Conservation (phyloP, 2,888 invertebrate species). For the Drosophila maculinotata region DNA sequence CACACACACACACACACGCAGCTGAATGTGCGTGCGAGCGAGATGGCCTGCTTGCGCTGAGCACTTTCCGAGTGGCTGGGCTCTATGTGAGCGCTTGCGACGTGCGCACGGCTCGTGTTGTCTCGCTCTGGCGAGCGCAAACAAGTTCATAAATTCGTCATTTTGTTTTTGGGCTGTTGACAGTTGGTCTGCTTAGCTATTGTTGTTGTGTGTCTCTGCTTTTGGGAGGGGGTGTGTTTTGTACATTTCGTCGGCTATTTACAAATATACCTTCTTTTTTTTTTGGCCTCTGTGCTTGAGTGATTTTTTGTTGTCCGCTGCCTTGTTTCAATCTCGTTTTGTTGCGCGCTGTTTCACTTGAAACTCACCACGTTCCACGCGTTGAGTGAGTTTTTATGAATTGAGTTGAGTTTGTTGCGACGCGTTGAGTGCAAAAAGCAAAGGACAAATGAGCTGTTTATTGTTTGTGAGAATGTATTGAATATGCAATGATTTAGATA, state of each 20-base stretch:
- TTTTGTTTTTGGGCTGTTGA: conserved; percentile 83
- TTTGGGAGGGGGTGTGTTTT: conserved; percentile 61
- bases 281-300: conserved; percentile 15
- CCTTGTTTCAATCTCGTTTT: conserved; percentile 56
- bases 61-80: conserved; percentile 39
- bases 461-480: not conserved
- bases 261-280: conserved; percentile 33
- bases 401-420: too few relatives aligned
- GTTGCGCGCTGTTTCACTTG: conserved; percentile 37
- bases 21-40: conserved; percentile 54
- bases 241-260: conserved; percentile 68
- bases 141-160: conserved; percentile 82
- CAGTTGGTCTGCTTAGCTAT: conserved; percentile 71
- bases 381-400: conserved; percentile 38
- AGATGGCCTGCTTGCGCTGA: conserved; percentile 39
- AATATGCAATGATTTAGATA: not conserved
- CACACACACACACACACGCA: conserved; percentile 12
- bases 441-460: conserved; percentile 29
- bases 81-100: too few relatives aligned
- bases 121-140: conserved; percentile 63
- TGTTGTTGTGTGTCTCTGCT: conserved; percentile 32
- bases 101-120: conserved; percentile 17
- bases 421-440: not conserved
- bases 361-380: conserved; percentile 56
- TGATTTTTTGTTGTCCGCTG: conserved; percentile 8